phyloP scores from a whole-genome alignment of 1,140 invertebrate genomes.

The Drosophila repletoides region DNA sequence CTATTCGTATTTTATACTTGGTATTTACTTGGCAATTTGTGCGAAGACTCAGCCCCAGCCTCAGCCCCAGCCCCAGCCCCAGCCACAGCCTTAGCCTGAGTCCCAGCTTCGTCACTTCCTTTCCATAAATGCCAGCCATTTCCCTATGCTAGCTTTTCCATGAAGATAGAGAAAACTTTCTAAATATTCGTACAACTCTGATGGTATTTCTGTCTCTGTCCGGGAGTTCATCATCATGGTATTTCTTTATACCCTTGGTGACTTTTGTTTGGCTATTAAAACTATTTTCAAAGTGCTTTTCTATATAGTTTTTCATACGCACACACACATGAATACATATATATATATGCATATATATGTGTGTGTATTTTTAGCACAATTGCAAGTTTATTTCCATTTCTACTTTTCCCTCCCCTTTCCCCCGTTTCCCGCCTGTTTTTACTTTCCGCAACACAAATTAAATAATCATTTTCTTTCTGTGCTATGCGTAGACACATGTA shows the following conservation, averaged over 20 bases:
- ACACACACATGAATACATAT: no score
- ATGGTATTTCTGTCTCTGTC: neutral
- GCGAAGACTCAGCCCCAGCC: conserved; percentile 1
- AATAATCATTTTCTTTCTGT: conserved; percentile 21
- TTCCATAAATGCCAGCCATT: conserved; percentile 56
- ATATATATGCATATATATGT: no score
- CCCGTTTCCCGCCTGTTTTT: neutral
- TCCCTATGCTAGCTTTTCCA: conserved; percentile 50
- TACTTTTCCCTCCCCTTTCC: neutral
- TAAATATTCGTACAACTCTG: conserved; percentile 25
- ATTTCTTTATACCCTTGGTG: conserved; percentile 1
- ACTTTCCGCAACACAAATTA: conserved; percentile 21
- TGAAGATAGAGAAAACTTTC: conserved; percentile 56
- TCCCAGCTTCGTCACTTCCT: conserved; percentile 55
- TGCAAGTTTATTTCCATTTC: neutral
- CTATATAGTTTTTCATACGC: conserved; percentile 11
- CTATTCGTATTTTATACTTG: conserved; percentile 23
- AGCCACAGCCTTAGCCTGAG: neutral
- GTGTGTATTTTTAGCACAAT: neutral
- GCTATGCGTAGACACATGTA: conserved; percentile 8
- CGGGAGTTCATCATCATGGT: conserved; percentile 3
- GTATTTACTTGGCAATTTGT: conserved; percentile 55
- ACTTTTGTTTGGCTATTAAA: conserved; percentile 59
- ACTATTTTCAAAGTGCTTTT: conserved; percentile 40
- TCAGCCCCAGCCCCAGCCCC: neutral